These are phyloP conservation scores for Nasonia longicornis DNA, from an alignment of 1,140 invertebrate species.

Conservation along the genomic window DNA sequence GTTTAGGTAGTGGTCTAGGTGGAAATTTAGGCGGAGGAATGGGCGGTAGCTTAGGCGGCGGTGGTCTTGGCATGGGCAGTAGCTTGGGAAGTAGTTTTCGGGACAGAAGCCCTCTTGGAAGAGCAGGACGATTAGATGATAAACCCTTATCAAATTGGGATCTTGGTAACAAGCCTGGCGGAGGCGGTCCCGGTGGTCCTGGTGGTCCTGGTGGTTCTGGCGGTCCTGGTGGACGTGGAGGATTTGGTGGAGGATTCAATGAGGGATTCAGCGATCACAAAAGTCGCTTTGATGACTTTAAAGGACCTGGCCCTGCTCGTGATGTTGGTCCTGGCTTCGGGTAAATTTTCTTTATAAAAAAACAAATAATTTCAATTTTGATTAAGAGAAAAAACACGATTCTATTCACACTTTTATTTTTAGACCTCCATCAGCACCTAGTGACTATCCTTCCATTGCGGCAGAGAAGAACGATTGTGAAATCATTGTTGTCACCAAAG, in stretches of 20 bases:
- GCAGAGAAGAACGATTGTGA: constrained; percentile 86
- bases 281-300: constrained; percentile 48
- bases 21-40: constrained; percentile 35
- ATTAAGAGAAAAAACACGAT: background rate
- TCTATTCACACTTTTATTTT: constrained; percentile 32
- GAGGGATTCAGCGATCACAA: constrained; percentile 50
- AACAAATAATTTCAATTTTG: background rate
- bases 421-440: constrained; percentile 32
- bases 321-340: constrained; percentile 51
- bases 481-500: constrained; percentile 86
- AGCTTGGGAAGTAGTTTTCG: constrained; percentile 56
- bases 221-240: constrained; percentile 21
- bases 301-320: constrained; percentile 42
- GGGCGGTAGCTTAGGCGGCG: constrained; percentile 25
- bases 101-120: constrained; percentile 64
- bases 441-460: constrained; percentile 64
- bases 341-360: constrained; percentile 43
- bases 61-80: constrained; percentile 30
- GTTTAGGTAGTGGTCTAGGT: constrained; percentile 45
- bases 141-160: constrained; percentile 54
- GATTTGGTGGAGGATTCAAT: constrained; percentile 40
- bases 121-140: constrained; percentile 55
- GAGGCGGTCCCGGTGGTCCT: constrained; percentile 40
- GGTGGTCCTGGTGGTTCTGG: background rate
- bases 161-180: constrained; percentile 50